phyloP scores from a whole-genome alignment of 2,113 vertebrate species.

The Alethe castanea region DNA sequence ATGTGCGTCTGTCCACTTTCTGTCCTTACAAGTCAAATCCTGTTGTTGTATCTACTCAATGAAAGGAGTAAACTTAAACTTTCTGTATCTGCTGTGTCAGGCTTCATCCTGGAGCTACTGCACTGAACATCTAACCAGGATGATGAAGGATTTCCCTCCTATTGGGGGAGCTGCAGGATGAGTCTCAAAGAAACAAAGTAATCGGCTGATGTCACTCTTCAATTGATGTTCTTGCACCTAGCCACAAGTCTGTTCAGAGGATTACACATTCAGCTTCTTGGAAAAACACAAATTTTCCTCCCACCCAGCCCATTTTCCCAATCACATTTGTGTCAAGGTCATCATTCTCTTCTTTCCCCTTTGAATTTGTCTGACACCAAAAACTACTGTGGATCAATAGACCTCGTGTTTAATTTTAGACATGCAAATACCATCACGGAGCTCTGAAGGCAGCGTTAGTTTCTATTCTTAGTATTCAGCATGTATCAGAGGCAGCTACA shows the following conservation, averaged over 20 bases:
- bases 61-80: background rate
- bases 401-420: background rate
- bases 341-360: background rate
- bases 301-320: background rate
- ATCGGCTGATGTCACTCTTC: background rate
- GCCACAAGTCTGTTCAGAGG: background rate
- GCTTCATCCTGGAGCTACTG: background rate
- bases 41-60: background rate
- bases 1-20: background rate
- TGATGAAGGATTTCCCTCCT: background rate
- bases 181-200: background rate
- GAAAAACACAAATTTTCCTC: background rate
- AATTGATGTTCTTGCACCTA: background rate
- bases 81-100: background rate
- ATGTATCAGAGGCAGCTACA: background rate
- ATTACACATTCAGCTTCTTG: background rate
- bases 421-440: rapidly evolving
- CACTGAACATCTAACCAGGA: background rate
- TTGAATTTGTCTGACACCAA: background rate
- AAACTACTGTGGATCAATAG: background rate
- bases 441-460: background rate
- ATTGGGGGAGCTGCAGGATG: background rate
- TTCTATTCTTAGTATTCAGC: background rate
- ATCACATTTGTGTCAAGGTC: background rate
- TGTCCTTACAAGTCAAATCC: background rate